Evolutionary conservation across 2,113 vertebrate species (phyloP).

Genomic region (Cololabis saira): DNA sequence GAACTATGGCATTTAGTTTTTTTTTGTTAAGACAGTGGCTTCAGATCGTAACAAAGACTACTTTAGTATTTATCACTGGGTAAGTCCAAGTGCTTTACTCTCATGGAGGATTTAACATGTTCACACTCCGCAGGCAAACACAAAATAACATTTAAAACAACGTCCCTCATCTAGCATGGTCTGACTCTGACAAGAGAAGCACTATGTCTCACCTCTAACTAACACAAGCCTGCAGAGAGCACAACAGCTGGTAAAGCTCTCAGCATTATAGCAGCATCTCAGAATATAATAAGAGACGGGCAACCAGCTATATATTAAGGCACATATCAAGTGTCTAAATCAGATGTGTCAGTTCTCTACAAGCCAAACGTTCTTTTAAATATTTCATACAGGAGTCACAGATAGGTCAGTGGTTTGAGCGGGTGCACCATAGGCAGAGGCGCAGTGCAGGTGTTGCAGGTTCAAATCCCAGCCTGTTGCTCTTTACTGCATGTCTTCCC

Average conservation of each 20-base stretch:
- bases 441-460: too few relatives aligned
- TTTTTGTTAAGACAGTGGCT: slow-evolving; percentile 25
- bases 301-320: not conserved
- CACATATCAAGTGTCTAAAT: too few relatives aligned
- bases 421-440: too few relatives aligned
- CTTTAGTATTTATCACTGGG: slow-evolving; percentile 62
- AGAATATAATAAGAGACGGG: slow-evolving; percentile 25
- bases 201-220: slow-evolving; percentile 36
- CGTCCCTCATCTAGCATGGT: slow-evolving; percentile 36
- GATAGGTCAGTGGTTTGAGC: too few relatives aligned
- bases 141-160: slow-evolving; percentile 63
- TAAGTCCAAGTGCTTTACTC: slow-evolving; percentile 52
- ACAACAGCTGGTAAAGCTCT: slow-evolving; percentile 33
- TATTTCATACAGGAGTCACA: too few relatives aligned
- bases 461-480: too few relatives aligned
- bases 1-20: slow-evolving; percentile 45
- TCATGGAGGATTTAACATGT: slow-evolving; percentile 72
- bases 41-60: slow-evolving; percentile 64
- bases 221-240: slow-evolving; percentile 64
- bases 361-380: too few relatives aligned
- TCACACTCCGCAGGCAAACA: slow-evolving; percentile 61
- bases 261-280: slow-evolving; percentile 24
- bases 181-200: slow-evolving; percentile 32
- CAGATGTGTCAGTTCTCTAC: too few relatives aligned
- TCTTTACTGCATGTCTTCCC: too few relatives aligned